phyloP scores from a whole-genome alignment of 37 sponge, comb jelly and placozoan genomes.

The Beroe forskalii region DNA sequence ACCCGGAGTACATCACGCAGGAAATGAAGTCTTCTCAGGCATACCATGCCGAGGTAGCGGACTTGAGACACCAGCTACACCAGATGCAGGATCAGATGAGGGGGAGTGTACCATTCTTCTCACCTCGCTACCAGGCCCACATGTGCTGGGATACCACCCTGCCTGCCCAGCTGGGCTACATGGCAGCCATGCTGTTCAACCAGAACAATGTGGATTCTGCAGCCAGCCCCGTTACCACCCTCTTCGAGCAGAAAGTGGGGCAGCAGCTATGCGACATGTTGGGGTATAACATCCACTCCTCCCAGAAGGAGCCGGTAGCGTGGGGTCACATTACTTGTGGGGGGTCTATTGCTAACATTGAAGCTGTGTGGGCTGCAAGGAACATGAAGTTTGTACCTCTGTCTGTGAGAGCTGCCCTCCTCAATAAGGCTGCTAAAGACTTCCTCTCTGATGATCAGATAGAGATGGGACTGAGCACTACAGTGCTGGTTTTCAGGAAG shows the following conservation, averaged over 20 bases:
- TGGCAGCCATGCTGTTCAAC: slow-evolving; percentile 66
- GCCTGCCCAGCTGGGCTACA: slow-evolving; percentile 49
- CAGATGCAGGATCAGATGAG: slow-evolving; percentile 29
- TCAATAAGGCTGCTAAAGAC: background rate
- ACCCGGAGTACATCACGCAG: slow-evolving; percentile 64
- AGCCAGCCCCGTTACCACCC: slow-evolving; percentile 37
- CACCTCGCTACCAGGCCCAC: slow-evolving; percentile 66
- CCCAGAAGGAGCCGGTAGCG: background rate
- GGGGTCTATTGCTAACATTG: slow-evolving; percentile 64
- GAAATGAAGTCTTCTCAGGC: slow-evolving; percentile 8
- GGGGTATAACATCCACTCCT: slow-evolving; percentile 27
- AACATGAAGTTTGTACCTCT: slow-evolving; percentile 57
- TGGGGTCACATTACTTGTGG: slow-evolving; percentile 67
- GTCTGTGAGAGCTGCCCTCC: slow-evolving; percentile 22
- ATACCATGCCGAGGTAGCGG: background rate
- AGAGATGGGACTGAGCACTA: background rate
- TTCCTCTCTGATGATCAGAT: background rate
- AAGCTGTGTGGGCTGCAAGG: slow-evolving; percentile 58
- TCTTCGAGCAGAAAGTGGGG: slow-evolving; percentile 53
- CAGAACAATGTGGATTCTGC: slow-evolving; percentile 65
- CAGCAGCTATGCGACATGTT: slow-evolving; percentile 58
- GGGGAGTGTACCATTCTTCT: slow-evolving; percentile 56
- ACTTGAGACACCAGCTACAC: background rate
- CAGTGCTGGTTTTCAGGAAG: background rate
- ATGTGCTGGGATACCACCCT: slow-evolving; percentile 59